Conservation (phyloP, 2,113 vertebrate genomes). For the Nothoprocta pentlandii region DNA sequence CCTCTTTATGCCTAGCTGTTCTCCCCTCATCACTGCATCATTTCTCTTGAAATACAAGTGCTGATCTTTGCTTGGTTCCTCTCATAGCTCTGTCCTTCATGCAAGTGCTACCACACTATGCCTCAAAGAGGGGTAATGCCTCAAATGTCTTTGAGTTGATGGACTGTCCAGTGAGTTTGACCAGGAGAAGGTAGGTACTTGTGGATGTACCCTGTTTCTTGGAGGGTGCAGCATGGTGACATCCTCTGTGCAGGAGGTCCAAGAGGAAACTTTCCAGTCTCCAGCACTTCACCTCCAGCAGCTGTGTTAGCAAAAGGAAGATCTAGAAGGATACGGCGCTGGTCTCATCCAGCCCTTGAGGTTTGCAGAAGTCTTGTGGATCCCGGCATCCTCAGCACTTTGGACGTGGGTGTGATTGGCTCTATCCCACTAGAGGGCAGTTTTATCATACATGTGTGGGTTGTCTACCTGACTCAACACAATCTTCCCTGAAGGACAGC, state of each 20-base stretch:
- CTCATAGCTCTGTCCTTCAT: neutral
- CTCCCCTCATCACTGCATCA: neutral
- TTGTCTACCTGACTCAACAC: neutral
- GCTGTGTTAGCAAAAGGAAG: no score
- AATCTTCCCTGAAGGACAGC: neutral
- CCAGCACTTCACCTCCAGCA: neutral
- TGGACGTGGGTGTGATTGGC: accelerated
- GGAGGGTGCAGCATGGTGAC: accelerated
- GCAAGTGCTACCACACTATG: neutral
- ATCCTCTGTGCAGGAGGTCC: neutral
- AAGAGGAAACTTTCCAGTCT: neutral
- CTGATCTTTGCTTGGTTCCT: neutral
- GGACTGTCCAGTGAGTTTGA: neutral
- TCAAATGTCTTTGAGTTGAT: neutral
- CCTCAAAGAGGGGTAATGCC: neutral
- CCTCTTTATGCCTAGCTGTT: neutral
- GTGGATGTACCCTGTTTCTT: neutral
- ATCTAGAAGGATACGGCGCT: neutral
- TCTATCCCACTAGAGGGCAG: conserved; percentile 50
- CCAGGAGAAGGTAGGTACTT: neutral
- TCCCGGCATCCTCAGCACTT: accelerated
- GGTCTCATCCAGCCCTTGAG: neutral
- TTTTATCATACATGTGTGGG: neutral
- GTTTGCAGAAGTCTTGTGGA: neutral
- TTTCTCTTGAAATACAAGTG: neutral